Conservation (phyloP, 2,113 vertebrate genomes). For the Mormyrus iriodes region DNA sequence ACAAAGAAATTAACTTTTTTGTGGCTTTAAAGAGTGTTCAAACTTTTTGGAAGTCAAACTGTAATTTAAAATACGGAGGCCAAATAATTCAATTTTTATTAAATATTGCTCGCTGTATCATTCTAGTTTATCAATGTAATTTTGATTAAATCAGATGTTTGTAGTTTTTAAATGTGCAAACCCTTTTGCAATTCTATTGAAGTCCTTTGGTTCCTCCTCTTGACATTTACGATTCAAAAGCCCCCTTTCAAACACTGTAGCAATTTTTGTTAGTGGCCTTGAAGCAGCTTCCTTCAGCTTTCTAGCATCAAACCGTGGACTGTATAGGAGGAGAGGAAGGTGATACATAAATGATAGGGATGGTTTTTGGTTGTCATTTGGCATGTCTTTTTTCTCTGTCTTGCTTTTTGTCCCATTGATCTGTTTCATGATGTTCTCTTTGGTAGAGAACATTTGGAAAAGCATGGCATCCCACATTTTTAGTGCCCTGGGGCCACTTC, state of each 20-base stretch:
- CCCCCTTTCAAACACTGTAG: constrained; percentile 62
- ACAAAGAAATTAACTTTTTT: background rate
- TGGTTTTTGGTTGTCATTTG: constrained; percentile 36
- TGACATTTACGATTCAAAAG: constrained; percentile 60
- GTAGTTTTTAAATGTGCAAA: constrained; percentile 56
- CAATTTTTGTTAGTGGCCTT: constrained; percentile 64
- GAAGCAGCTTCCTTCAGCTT: constrained; percentile 77
- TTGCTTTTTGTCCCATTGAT: constrained; percentile 56
- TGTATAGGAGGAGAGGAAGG: constrained; percentile 76
- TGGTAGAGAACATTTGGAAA: constrained; percentile 73
- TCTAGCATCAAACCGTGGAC: constrained; percentile 83
- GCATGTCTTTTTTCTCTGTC: constrained; percentile 37
- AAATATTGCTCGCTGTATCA: background rate
- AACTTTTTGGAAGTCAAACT: background rate
- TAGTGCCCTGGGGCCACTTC: constrained; percentile 59
- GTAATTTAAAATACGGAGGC: background rate
- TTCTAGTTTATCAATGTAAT: background rate
- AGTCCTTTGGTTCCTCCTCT: constrained; percentile 75
- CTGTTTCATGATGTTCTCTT: constrained; percentile 65
- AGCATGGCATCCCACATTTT: constrained; percentile 90
- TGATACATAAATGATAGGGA: constrained; percentile 59
- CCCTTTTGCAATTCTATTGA: constrained; percentile 79
- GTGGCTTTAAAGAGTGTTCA: background rate
- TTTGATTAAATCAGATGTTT: constrained; percentile 9
- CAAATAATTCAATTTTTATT: background rate